Conservation (phyloP, 2,888 invertebrate species). For the Crepidodera aurea region DNA sequence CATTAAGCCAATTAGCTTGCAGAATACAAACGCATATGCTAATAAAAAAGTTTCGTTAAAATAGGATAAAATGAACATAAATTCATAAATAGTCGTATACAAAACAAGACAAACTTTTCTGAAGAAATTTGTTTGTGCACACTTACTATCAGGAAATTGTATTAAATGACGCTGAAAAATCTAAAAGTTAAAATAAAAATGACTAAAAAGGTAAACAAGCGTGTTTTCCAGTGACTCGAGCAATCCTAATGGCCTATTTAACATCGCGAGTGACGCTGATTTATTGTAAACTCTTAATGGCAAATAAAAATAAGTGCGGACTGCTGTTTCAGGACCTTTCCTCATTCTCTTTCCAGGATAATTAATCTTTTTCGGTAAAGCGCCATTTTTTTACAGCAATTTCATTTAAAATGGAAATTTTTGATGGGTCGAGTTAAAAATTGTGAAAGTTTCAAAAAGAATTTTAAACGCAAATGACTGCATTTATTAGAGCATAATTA, state of each 20-base stretch:
- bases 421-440: constrained; percentile 2
- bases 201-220: background rate
- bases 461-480: constrained; percentile 2
- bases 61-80: too few relatives aligned
- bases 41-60: too few relatives aligned
- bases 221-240: background rate
- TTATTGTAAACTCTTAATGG: constrained; percentile 58
- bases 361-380: constrained; percentile 49
- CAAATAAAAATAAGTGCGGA: constrained; percentile 61
- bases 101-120: too few relatives aligned
- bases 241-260: constrained; percentile 17
- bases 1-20: too few relatives aligned
- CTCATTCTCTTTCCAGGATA: constrained; percentile 42
- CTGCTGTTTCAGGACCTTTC: constrained; percentile 55
- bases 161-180: too few relatives aligned
- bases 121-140: too few relatives aligned
- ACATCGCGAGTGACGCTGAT: constrained; percentile 47
- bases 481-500: background rate
- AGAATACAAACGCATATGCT: too few relatives aligned
- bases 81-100: too few relatives aligned
- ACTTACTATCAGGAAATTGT: too few relatives aligned
- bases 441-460: constrained; percentile 1
- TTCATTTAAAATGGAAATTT: constrained; percentile 15
- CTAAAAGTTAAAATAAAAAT: too few relatives aligned
- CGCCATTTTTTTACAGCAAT: background rate